Conservation (phyloP, 2,888 invertebrate genomes). For the Cataglyphis albicans region DNA sequence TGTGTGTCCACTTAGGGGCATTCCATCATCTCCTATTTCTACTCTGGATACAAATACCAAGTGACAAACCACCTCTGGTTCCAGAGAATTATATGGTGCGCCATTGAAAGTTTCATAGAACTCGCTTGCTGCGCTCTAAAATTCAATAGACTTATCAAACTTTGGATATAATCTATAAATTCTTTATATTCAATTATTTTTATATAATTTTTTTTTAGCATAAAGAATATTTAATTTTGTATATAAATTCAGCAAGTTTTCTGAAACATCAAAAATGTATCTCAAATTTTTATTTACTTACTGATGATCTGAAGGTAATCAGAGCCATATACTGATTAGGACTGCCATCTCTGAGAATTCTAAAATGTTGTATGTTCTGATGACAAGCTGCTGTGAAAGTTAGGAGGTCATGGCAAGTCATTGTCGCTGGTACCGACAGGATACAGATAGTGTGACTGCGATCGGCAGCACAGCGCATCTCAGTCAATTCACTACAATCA, state of each 20-base stretch:
- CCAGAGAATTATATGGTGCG: slow-evolving; percentile 96
- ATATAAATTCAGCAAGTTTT: neutral
- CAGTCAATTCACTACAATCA: slow-evolving; percentile 90
- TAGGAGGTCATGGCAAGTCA: slow-evolving; percentile 97
- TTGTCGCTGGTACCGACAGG: slow-evolving; percentile 94
- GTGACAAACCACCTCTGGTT: slow-evolving; percentile 96
- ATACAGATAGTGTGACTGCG: slow-evolving; percentile 95
- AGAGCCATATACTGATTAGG: slow-evolving; percentile 99
- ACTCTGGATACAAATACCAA: slow-evolving; percentile 98
- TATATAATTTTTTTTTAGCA: neutral
- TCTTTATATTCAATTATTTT: neutral
- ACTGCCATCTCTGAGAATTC: slow-evolving; percentile 95
- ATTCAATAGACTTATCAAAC: slow-evolving; percentile 21
- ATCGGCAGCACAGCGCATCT: slow-evolving; percentile 89
- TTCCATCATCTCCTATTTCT: slow-evolving; percentile 93
- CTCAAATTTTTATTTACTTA: slow-evolving; percentile 62
- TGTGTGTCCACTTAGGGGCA: slow-evolving; percentile 92
- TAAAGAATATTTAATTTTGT: neutral
- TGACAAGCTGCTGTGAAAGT: slow-evolving; percentile 98
- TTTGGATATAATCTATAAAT: slow-evolving; percentile 1
- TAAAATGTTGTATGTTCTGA: slow-evolving; percentile 94
- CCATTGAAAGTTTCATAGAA: slow-evolving; percentile 98
- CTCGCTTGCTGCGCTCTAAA: slow-evolving; percentile 93
- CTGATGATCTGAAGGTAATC: slow-evolving; percentile 89
- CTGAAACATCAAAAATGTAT: neutral